Percentiles rank a stretch among this genome's conserved stretches.
Conservation (phyloP, 2,797 vertebrate genomes). For the Falco novaeseelandiae region DNA sequence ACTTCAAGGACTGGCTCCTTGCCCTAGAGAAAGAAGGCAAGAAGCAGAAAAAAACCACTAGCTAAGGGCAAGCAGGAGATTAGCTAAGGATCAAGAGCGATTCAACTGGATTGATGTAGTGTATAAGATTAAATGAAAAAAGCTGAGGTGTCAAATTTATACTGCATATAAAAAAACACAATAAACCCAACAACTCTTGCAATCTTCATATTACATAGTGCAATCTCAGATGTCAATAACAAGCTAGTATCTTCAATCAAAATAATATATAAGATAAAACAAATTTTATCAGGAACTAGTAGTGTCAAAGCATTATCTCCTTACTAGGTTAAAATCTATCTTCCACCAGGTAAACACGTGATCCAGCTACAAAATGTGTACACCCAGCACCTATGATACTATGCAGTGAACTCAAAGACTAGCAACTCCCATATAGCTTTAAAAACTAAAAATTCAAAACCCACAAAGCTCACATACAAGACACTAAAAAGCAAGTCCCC, state of each 20-base stretch:
- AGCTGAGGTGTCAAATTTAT: neutral
- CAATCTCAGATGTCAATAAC: neutral
- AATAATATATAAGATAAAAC: neutral
- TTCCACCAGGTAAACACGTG: neutral
- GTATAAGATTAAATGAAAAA: neutral
- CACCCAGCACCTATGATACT: neutral
- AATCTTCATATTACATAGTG: slow-evolving; percentile 36
- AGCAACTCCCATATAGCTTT: neutral
- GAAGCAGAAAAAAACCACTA: neutral
- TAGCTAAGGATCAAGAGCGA: neutral
- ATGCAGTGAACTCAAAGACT: neutral
- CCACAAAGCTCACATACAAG: neutral
- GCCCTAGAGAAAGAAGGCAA: neutral
- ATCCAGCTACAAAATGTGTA: neutral
- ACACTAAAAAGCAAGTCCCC: neutral
- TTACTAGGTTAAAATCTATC: neutral
- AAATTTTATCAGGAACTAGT: neutral
- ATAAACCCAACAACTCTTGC: slow-evolving; percentile 9
- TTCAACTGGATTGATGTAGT: neutral
- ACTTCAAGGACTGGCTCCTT: neutral
- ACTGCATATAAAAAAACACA: neutral
- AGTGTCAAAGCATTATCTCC: neutral
- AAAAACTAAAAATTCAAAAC: neutral
- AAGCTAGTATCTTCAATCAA: neutral
- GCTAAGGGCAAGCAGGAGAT: neutral